Evolutionary conservation across 2,888 invertebrate genomes (phyloP).

Genomic region (Rhaphigaster nebulosa): DNA sequence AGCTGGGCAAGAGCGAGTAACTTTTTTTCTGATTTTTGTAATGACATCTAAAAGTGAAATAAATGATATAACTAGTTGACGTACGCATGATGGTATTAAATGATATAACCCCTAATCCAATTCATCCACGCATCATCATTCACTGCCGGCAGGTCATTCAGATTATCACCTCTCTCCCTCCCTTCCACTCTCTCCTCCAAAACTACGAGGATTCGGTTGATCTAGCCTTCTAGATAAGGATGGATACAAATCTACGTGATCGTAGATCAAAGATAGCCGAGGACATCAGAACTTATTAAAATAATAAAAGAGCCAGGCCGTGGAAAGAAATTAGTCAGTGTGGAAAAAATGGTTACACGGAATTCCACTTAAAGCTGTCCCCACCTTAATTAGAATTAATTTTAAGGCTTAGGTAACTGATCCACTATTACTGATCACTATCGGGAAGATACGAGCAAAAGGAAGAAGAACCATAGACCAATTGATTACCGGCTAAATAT

Average conservation of each 20-base stretch:
- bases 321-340: constrained; percentile 52
- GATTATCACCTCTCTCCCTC: neutral
- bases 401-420: constrained; percentile 55
- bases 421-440: constrained; percentile 52
- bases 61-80: no score
- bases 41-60: no score
- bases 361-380: constrained; percentile 55
- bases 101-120: no score
- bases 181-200: neutral
- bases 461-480: constrained; percentile 5
- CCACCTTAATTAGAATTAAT: constrained; percentile 53
- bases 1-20: no score
- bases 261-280: neutral
- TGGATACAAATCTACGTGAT: constrained; percentile 20
- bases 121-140: neutral
- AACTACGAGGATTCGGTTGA: neutral
- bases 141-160: neutral
- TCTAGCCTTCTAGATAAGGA: neutral
- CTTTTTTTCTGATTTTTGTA: no score
- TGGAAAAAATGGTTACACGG: constrained; percentile 54
- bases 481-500: constrained; percentile 44
- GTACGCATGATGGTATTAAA: no score
- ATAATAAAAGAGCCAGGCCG: constrained; percentile 51
- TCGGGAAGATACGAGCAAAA: constrained; percentile 43
- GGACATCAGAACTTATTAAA: constrained; percentile 41